phyloP scores from a whole-genome alignment of 2,888 invertebrate species.

The Athrips mouffetella region DNA sequence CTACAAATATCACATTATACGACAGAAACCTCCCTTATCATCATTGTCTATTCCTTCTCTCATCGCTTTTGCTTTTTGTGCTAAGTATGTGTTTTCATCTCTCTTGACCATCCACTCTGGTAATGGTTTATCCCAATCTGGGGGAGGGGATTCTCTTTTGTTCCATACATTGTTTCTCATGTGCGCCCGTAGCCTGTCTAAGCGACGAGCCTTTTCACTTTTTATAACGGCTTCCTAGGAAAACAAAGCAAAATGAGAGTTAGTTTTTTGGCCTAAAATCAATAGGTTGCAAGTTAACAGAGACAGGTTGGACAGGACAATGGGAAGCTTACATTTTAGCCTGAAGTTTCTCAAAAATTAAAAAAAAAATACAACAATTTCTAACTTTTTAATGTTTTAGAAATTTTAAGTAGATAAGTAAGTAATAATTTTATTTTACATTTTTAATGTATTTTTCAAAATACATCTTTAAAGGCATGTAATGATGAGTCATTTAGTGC shows the following conservation, averaged over 20 bases:
- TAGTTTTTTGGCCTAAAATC: neutral
- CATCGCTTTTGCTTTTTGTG: constrained; percentile 80
- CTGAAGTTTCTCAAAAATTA: too few relatives aligned
- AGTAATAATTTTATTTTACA: too few relatives aligned
- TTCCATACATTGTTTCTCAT: constrained; percentile 88
- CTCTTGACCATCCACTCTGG: constrained; percentile 86
- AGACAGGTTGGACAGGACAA: neutral
- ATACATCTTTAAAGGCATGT: too few relatives aligned
- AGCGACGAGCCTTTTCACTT: constrained; percentile 83
- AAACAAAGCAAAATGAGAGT: too few relatives aligned
- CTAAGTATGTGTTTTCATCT: constrained; percentile 82
- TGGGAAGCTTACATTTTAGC: neutral
- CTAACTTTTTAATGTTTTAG: too few relatives aligned
- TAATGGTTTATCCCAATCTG: constrained; percentile 88
- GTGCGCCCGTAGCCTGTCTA: constrained; percentile 81
- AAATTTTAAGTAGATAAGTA: too few relatives aligned
- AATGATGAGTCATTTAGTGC: too few relatives aligned
- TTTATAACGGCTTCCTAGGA: constrained; percentile 80
- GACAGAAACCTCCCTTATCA: constrained; percentile 43
- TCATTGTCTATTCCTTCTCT: constrained; percentile 53
- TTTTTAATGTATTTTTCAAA: too few relatives aligned
- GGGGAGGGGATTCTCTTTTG: constrained; percentile 85
- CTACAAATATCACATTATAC: constrained; percentile 51
- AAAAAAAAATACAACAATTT: too few relatives aligned
- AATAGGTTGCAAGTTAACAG: neutral